phyloP scores from a whole-genome alignment of 2,888 invertebrate genomes.

The Odontothrips loti region DNA sequence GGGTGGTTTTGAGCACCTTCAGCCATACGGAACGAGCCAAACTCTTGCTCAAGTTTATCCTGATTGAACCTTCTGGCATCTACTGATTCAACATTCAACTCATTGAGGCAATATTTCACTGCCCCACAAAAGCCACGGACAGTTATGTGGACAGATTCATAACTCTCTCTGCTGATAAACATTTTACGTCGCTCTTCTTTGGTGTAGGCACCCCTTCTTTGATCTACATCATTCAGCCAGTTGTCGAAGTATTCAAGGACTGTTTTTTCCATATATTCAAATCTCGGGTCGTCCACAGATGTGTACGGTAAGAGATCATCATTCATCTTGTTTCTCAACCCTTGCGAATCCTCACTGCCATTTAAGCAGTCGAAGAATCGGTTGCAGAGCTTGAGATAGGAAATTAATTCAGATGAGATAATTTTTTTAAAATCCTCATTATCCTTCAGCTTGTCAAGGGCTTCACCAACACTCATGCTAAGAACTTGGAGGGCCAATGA shows the following conservation, averaged over 20 bases:
- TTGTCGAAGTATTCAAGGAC: not conserved
- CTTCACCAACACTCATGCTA: not conserved
- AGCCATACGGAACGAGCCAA: not conserved
- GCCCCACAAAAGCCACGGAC: constrained; percentile 6
- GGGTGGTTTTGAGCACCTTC: not conserved
- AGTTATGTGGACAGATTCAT: not conserved
- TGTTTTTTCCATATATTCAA: constrained; percentile 1
- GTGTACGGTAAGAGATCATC: not conserved
- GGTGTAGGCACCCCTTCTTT: not conserved
- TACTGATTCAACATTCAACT: not conserved
- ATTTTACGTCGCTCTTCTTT: not conserved
- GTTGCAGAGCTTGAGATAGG: not conserved
- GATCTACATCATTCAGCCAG: not conserved
- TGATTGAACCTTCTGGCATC: constrained; percentile 6
- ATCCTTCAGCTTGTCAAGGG: not conserved
- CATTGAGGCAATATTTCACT: not conserved
- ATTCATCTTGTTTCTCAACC: not conserved
- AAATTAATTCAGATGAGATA: not conserved
- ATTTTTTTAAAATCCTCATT: not conserved
- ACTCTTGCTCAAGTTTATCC: constrained; percentile 1
- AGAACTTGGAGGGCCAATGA: not conserved
- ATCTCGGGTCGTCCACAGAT: not conserved
- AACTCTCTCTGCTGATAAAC: not conserved
- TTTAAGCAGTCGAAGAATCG: not conserved
- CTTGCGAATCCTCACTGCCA: not conserved